phyloP scores from a whole-genome alignment of 37 sponge, comb jelly and placozoan genomes.

The Bolinopsis microptera region DNA sequence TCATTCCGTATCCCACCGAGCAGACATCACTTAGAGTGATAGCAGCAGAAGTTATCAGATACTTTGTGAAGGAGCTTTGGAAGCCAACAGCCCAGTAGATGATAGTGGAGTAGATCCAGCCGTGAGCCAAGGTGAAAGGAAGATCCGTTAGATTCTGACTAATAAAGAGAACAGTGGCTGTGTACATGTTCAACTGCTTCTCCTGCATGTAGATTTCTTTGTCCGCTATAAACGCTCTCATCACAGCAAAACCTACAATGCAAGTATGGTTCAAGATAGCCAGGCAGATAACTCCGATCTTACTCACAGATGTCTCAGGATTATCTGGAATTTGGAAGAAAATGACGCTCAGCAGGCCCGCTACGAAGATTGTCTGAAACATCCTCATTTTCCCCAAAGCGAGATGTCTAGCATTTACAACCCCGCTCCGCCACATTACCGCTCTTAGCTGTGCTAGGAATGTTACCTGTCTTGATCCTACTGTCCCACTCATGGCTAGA shows the following conservation, averaged over 20 bases:
- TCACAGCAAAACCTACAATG: slow-evolving; percentile 57
- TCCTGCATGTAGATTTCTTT: slow-evolving; percentile 16
- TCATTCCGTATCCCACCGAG: slow-evolving; percentile 56
- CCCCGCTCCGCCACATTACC: slow-evolving; percentile 40
- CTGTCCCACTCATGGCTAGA: not conserved
- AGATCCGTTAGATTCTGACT: slow-evolving; percentile 13
- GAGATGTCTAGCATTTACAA: slow-evolving; percentile 27
- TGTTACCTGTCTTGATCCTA: not conserved
- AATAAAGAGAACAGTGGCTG: not conserved
- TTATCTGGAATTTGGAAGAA: slow-evolving; percentile 63
- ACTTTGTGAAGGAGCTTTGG: not conserved
- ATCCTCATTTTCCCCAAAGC: slow-evolving; percentile 25
- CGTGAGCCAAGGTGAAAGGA: slow-evolving; percentile 10
- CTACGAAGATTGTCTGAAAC: slow-evolving; percentile 28
- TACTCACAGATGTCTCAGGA: slow-evolving; percentile 26
- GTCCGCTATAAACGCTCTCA: slow-evolving; percentile 31
- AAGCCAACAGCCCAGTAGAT: slow-evolving; percentile 62
- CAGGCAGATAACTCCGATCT: slow-evolving; percentile 44
- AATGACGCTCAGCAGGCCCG: not conserved
- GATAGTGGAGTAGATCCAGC: slow-evolving; percentile 10
- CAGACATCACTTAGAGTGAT: slow-evolving; percentile 43
- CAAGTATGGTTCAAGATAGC: slow-evolving; percentile 60
- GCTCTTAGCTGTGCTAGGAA: slow-evolving; percentile 2
- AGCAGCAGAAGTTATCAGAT: not conserved
- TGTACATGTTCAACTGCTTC: slow-evolving; percentile 43